Evolutionary conservation across 2,888 invertebrate genomes (phyloP).

Genomic region (Uloborus plumipes): DNA sequence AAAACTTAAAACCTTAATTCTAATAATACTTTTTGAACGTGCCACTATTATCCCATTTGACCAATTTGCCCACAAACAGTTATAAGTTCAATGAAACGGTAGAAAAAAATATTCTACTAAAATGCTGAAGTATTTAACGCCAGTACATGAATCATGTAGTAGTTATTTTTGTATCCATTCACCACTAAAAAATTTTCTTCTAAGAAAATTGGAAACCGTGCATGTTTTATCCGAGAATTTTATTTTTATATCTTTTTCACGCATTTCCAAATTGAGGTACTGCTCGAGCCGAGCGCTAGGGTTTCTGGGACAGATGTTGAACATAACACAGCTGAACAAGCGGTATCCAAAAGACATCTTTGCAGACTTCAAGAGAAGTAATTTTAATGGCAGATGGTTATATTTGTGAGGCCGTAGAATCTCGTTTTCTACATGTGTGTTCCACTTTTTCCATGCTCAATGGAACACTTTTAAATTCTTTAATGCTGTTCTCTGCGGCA

Average conservation of each 20-base stretch:
- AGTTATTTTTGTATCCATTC: not conserved
- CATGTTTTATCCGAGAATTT: not conserved
- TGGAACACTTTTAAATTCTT: no score
- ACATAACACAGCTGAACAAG: conserved; percentile 34
- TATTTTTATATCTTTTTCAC: not conserved
- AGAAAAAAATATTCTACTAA: not conserved
- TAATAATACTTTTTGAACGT: no score
- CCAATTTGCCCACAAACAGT: no score
- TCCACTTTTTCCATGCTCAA: no score
- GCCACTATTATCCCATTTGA: no score
- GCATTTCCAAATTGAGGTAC: conserved; percentile 11
- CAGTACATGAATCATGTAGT: not conserved
- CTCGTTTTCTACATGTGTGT: no score
- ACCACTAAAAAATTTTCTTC: not conserved
- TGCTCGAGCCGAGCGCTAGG: not conserved
- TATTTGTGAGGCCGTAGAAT: not conserved
- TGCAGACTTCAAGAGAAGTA: conserved; percentile 15
- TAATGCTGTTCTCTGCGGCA: no score
- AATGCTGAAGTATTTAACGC: not conserved
- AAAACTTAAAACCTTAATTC: no score
- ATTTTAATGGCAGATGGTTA: conserved; percentile 33
- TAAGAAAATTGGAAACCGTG: no score
- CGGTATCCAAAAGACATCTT: conserved; percentile 24
- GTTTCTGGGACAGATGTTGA: conserved; percentile 11
- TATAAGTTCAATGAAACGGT: not conserved